Evolutionary conservation across 2,888 invertebrate genomes (phyloP), one percentile per base, ranked within the genome.

Genomic region (Theodoxus fluviatilis): DNA sequence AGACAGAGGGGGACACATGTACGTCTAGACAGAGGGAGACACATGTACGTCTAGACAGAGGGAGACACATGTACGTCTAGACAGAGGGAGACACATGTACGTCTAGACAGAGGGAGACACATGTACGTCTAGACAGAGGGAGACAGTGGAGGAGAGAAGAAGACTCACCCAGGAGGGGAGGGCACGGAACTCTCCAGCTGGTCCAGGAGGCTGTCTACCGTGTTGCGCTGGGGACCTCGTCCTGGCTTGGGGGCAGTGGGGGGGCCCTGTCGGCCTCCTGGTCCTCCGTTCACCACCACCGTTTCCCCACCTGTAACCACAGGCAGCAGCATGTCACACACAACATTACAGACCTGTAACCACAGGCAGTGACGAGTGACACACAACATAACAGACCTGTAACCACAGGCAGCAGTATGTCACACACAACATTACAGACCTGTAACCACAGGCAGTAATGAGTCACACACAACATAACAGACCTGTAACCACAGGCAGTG

Each of bases 201-300:
- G 80, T 95, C 95, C 71, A 96, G 89, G 63, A 96, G 90, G 75
- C 94, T 94, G 88, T 96, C 96, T 68, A 96, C 94, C 0, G 94
- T 92, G 15, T 94, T 94, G 72, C 95, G 89, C 72, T 79, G 79
- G n/a, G 74, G 75, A 33, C 77, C 73, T 28, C 67, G 59, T 33
- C 66, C 59, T 22, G 81, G 81, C 65, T 82, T 82, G 25, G 81
- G 79, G n/a, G 81, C 84, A 69, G 78, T 79, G 63, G 75, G 75
- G 63, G 75, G n/a, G n/a, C n/a, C n/a, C n/a, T n/a, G n/a, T n/a
- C n/a, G n/a, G n/a, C n/a, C n/a, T n/a, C n/a, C n/a, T n/a, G n/a
- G n/a, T n/a, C n/a, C n/a, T n/a, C n/a, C n/a, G n/a, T n/a, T n/a
- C n/a, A n/a, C n/a, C n/a, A n/a, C n/a, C n/a, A n/a, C n/a, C n/a